phyloP scores from a whole-genome alignment of 2,888 invertebrate species.

The Zhuqinia jingwanae region DNA sequence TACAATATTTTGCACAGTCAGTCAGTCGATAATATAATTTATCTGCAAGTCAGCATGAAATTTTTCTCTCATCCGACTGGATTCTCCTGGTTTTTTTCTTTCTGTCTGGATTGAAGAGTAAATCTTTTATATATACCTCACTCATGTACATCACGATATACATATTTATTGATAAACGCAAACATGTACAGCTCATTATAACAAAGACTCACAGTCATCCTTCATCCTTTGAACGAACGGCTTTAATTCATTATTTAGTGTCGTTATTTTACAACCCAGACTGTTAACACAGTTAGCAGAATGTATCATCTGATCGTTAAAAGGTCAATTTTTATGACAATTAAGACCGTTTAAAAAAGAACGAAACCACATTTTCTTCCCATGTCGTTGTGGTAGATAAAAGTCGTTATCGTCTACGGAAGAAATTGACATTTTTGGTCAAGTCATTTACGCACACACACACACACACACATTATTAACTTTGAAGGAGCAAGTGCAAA shows the following conservation, averaged over 20 bases:
- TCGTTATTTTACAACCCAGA: constrained; percentile 3
- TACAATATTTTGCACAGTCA: not conserved
- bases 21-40: no score
- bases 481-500: not conserved
- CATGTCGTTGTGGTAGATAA: not conserved
- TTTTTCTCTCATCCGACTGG: not conserved
- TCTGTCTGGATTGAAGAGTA: constrained; percentile 6
- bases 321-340: constrained; percentile 34
- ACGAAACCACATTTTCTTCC: not conserved
- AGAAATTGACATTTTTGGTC: constrained; percentile 14
- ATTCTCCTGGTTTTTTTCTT: constrained; percentile 17
- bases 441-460: constrained; percentile 16
- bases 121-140: not conserved
- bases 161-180: not conserved
- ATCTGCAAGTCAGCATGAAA: constrained; percentile 8
- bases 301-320: constrained; percentile 12
- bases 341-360: constrained; percentile 33
- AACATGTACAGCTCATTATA: constrained; percentile 10
- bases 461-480: not conserved
- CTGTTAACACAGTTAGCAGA: constrained; percentile 7
- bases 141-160: not conserved
- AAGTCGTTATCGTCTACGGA: constrained; percentile 21
- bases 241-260: constrained; percentile 21
- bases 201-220: no score
- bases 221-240: not conserved